These are phyloP conservation scores for Halictus rubicundus DNA, from an alignment of 1,140 invertebrate species.

Conservation along the genomic window DNA sequence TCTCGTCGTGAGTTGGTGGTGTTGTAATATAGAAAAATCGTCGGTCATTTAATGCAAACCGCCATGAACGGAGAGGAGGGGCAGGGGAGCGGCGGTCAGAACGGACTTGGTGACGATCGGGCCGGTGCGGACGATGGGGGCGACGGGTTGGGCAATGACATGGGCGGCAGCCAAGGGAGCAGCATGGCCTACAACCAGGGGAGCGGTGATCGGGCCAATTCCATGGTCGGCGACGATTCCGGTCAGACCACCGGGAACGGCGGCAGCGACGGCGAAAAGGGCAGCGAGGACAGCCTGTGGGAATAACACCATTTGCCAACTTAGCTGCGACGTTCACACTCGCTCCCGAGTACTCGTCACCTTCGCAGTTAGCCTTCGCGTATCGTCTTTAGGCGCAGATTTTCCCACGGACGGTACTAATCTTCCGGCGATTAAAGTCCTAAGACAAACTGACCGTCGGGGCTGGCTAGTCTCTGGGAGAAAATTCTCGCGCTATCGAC, in stretches of 20 bases:
- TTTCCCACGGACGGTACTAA: conserved; percentile 1
- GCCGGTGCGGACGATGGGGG: conserved; percentile 66
- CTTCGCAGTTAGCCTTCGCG: too few relatives aligned
- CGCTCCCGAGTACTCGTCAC: too few relatives aligned
- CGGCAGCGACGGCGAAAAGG: conserved; percentile 74
- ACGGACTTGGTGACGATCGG: conserved; percentile 78
- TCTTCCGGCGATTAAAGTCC: background rate
- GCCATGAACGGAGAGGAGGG: conserved; percentile 62
- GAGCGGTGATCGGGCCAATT: conserved; percentile 72
- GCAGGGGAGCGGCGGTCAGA: conserved; percentile 73
- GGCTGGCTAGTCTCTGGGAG: background rate
- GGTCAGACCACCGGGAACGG: conserved; percentile 75
- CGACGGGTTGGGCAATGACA: conserved; percentile 65
- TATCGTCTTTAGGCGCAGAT: background rate
- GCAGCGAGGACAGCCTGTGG: conserved; percentile 73
- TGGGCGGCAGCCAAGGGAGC: conserved; percentile 57
- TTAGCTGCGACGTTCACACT: background rate
- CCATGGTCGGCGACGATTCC: conserved; percentile 69
- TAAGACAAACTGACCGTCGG: too few relatives aligned
- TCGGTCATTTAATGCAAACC: conserved; percentile 65
- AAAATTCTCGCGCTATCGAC: too few relatives aligned
- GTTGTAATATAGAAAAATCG: conserved; percentile 30
- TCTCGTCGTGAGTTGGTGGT: conserved; percentile 57
- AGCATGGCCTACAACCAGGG: conserved; percentile 66
- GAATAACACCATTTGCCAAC: conserved; percentile 35